Evolutionary conservation across 37 sponge, comb jelly and placozoan genomes (phyloP), one percentile per base, ranked within the genome.

Genomic region (Chondrilla cf. caribensis): DNA sequence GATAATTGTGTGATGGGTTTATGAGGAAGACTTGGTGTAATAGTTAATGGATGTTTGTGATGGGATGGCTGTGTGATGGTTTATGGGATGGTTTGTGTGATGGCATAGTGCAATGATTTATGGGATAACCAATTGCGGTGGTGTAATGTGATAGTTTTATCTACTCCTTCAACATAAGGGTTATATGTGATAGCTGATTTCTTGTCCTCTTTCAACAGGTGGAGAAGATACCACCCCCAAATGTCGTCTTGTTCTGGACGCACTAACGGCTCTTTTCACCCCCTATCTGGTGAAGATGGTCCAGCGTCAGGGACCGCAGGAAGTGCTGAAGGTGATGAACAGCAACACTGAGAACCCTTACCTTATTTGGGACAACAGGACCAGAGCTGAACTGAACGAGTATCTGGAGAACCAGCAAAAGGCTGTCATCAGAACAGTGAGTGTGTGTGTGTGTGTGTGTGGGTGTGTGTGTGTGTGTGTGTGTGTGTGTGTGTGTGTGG

Each of bases 291-390:
- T 84, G 32, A 84, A 90, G 65, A 82, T 67, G 38, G 84, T 97
- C 59, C 36, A 70, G 38, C 80, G 84, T 54, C 35, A 31, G n/a
- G 67, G 89, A 11, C 51, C 87, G 1, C 81, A 73, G 38, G 95
- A 94, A 87, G 92, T 97, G n/a, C 82, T 97, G 76, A 97, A 97
- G 86, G n/a, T 89, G 0, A 80, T 97, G 58, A 95, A 95, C 92
- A 89, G 95, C 71, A 98, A 98, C 87, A 88, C 93, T 0, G 97
- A 96, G 89, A 96, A 89, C 70, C 99, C 99, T 0, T 98, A 98
- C 81, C 90, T 98, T 7, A 84, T 98, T n/a, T 98, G 99, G 99
- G 99, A 98, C 81, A 96, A 94, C 81, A 55, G 97, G 70, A 98
- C 99, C 0, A 35, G 99, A 21, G 93, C 93, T 28, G 97, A 98